Base-by-base conservation (phyloP, 1,140 invertebrate species). In the Drosophila ercepeae region DNA sequence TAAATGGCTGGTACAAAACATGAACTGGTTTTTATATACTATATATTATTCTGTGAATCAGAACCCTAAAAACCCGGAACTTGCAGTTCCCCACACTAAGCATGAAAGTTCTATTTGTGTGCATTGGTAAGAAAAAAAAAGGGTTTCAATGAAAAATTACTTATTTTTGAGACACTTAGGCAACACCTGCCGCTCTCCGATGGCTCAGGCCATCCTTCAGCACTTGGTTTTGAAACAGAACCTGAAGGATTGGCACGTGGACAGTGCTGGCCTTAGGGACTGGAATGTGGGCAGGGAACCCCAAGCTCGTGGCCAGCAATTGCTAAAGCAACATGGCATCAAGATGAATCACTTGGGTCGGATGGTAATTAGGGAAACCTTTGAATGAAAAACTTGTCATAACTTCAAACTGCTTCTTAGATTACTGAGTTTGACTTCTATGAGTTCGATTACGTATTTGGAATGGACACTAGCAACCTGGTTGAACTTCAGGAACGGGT, bases 161-260 rank as follows among this genome's bases (percentile, higher is more conserved):
- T 0, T 29, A 36, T 11, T 44, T 34, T 4, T 5, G 6, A 1
- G 8, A n/a, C n/a, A 14, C 8, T 18, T 8, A 93, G 97, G 97
- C 8, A 98, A 98, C 81, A 98, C 98, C 69, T 99, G 97, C 89
- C 94, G 97, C n/a, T 98, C 97, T 9, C 97, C 98, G 11, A 98
- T 98, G 79, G 97, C 97, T 13, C 97, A 98, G 92, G 97, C 96
- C 6, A 95, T 98, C 0, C 97, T 98, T 91, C 89, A 93, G 25
- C 93, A 97, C 79, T 88, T 94, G 7, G 92, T 96, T 0, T 93
- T 93, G 63, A 93, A 96, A 73, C 91, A 92, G 54, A 93, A 93
- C 41, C 73, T 94, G 57, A 3, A 29, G 4, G 71, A 94, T 74
- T 99, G 97, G 97, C 92, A 94, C 48, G 95, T 97, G 5, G 97